A percentile compares a stretch with the other conserved stretches of the same genome.
phyloP scores from a whole-genome alignment of 2,797 vertebrate species.

The Euthynnus affinis region DNA sequence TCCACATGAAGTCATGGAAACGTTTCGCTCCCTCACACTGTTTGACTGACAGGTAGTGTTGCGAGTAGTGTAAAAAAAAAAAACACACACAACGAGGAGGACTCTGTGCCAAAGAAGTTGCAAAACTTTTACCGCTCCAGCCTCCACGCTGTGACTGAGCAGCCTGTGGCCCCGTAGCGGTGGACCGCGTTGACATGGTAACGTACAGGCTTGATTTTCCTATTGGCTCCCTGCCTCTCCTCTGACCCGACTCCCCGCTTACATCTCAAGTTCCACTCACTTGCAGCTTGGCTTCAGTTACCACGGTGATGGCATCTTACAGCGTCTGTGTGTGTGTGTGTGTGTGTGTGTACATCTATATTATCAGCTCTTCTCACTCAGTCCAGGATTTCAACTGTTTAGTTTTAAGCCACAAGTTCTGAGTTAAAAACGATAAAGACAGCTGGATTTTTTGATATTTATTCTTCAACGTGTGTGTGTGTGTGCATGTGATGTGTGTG shows the following conservation, averaged over 20 bases:
- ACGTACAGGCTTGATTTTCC: neutral
- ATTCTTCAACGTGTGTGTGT: neutral
- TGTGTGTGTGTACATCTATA: conserved; percentile 5
- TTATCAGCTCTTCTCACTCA: neutral
- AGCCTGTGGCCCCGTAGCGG: neutral
- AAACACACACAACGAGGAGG: too few relatives aligned
- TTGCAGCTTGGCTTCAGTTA: conserved; percentile 67
- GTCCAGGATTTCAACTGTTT: neutral
- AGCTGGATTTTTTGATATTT: conserved; percentile 23
- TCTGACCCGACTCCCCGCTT: conserved; percentile 55
- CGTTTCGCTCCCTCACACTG: neutral
- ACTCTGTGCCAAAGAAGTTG: neutral
- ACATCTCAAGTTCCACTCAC: conserved; percentile 67
- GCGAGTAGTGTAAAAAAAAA: neutral
- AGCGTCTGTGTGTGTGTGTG: neutral
- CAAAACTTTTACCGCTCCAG: too few relatives aligned
- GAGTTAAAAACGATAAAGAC: neutral
- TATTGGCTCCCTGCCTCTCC: conserved; percentile 2
- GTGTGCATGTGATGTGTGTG: conserved; percentile 5
- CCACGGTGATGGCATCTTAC: conserved; percentile 67
- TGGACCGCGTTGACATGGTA: conserved; percentile 8
- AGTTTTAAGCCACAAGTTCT: neutral
- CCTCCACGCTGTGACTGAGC: conserved; percentile 8
- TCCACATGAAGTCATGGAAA: neutral
- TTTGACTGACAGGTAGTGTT: neutral